Evolutionary conservation across 1,140 invertebrate species (phyloP), one percentile per base, ranked within the genome.

Genomic region (Hylyphantes graminicola): DNA sequence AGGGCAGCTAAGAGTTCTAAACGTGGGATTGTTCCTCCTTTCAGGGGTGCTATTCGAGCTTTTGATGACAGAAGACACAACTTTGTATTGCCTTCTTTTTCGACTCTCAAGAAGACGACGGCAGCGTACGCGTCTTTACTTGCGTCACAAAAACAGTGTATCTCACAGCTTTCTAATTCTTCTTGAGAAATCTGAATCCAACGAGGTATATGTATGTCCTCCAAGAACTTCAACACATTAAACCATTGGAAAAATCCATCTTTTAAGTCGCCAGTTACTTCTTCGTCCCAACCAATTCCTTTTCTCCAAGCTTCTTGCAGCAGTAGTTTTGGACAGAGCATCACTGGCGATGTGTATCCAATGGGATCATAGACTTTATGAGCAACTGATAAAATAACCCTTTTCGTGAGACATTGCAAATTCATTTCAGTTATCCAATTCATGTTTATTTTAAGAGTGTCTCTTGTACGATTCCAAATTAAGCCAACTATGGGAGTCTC

Each of bases 61-160:
- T 70, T 70, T 50, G 48, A 13, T 5, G 67, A n/a, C 67, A 51
- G 51, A 48, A 53, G 51, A 50, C 12, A 50, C n/a, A 7, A 51
- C 13, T 51, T 70, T 70, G 50, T 8, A 51, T 15, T 12, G 48
- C 51, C 67, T 70, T 50, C 67, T 70, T 51, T n/a, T 35, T 65
- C 19, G 35, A 21, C n/a, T 65, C 63, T 21, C 8, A 65, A 70
- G 51, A 15, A 70, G 2, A 7, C n/a, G 51, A 35, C 11, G n/a
- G 67, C 67, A 51, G 48, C n/a, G 51, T 48, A 70, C 15, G 21
- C 15, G n/a, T 70, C 67, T 70, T n/a, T 70, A 50, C 10, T 10
- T 70, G 21, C 15, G 15, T 70, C 35, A 70, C 67, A 70, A 70
- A 70, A 70, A 13, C 35, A 50, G 15, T 70, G 67, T 50, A 70